Evolutionary conservation across 1,140 invertebrate species (phyloP).

Genomic region (Paralvinella palmiformis): DNA sequence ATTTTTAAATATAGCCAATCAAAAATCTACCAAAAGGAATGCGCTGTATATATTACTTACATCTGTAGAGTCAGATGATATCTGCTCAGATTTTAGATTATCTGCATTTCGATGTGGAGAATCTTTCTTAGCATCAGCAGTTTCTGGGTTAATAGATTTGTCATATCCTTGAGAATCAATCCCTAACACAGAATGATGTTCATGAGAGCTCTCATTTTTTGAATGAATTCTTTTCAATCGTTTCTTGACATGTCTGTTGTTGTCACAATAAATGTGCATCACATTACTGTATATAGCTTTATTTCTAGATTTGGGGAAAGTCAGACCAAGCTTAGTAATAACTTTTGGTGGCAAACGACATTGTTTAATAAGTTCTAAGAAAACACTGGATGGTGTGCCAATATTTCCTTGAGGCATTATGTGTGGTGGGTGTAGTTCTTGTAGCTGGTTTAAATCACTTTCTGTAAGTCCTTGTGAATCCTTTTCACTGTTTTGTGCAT

Average conservation of each 20-base stretch:
- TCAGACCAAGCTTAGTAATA: constrained; percentile 54
- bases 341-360: constrained; percentile 55
- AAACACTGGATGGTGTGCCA: constrained; percentile 55
- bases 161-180: not conserved
- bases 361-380: constrained; percentile 53
- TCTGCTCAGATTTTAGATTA: too few relatives aligned
- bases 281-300: constrained; percentile 54
- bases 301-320: constrained; percentile 39
- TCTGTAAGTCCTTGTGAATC: constrained; percentile 36
- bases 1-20: too few relatives aligned
- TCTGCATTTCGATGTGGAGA: not conserved
- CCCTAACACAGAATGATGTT: not conserved
- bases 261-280: constrained; percentile 51
- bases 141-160: not conserved
- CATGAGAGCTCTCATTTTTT: not conserved
- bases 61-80: too few relatives aligned
- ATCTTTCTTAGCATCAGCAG: not conserved
- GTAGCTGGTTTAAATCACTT: constrained; percentile 41
- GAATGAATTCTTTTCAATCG: not conserved
- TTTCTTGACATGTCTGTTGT: not conserved
- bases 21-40: too few relatives aligned
- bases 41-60: too few relatives aligned
- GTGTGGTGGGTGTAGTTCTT: constrained; percentile 52
- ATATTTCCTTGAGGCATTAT: constrained; percentile 58
- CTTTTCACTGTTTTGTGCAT: constrained; percentile 28